Percentiles rank a stretch among this genome's conserved stretches.
Evolutionary conservation across 2,888 invertebrate genomes (phyloP).

Genomic region (Leptopilina myrica): DNA sequence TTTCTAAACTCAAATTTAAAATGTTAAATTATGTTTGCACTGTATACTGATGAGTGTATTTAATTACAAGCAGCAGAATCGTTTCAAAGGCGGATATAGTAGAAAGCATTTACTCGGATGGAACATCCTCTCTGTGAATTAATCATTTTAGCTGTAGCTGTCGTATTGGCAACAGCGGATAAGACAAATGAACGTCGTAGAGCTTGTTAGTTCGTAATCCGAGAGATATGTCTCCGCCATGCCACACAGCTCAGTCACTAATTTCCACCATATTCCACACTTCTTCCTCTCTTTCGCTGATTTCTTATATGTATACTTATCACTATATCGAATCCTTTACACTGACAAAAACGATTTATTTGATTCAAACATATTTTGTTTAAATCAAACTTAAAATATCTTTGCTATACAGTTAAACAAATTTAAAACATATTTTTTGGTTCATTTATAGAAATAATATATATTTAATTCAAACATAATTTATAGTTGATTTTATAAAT

Average conservation of each 20-base stretch:
- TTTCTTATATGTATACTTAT: slow-evolving; percentile 18
- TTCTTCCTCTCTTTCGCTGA: slow-evolving; percentile 51
- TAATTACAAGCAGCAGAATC: slow-evolving; percentile 50
- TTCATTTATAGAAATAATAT: too few relatives aligned
- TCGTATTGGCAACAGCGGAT: slow-evolving; percentile 75
- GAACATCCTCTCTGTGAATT: slow-evolving; percentile 70
- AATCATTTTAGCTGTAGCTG: slow-evolving; percentile 76
- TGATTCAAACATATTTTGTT: too few relatives aligned
- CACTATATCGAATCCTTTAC: neutral
- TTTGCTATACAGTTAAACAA: too few relatives aligned
- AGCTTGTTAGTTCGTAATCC: slow-evolving; percentile 76
- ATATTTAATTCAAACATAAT: too few relatives aligned
- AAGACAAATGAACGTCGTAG: slow-evolving; percentile 76
- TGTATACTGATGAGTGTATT: slow-evolving; percentile 52
- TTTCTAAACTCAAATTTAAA: too few relatives aligned
- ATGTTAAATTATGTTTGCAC: slow-evolving; percentile 52
- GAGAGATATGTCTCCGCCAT: slow-evolving; percentile 71
- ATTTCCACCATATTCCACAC: slow-evolving; percentile 52
- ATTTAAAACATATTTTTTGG: too few relatives aligned
- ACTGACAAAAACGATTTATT: too few relatives aligned
- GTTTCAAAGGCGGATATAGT: slow-evolving; percentile 45
- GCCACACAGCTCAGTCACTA: slow-evolving; percentile 54
- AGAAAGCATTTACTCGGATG: slow-evolving; percentile 52
- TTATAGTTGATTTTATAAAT: too few relatives aligned
- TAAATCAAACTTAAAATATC: too few relatives aligned